Evolutionary conservation across 2,888 invertebrate genomes (phyloP).

Genomic region (Crossocerus cetratus): DNA sequence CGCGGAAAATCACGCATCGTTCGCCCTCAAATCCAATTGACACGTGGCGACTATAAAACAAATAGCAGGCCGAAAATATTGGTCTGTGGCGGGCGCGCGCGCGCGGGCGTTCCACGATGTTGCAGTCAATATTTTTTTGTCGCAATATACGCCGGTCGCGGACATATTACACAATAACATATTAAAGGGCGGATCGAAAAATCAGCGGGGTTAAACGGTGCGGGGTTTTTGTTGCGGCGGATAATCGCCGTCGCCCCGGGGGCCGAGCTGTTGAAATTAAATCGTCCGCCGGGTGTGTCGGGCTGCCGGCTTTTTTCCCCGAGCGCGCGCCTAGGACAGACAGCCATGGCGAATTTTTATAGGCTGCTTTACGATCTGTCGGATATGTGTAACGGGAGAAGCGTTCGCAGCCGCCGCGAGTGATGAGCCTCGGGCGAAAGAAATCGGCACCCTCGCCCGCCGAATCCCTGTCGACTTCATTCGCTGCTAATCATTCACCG

Average conservation of each 20-base stretch:
- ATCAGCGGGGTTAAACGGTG: neutral
- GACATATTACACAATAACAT: neutral
- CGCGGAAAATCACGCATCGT: neutral
- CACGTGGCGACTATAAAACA: conserved; percentile 14
- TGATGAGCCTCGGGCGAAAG: conserved; percentile 16
- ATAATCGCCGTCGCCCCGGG: neutral
- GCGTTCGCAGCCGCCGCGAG: conserved; percentile 3
- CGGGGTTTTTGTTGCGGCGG: neutral
- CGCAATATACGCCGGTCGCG: neutral
- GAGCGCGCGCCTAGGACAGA: conserved; percentile 57
- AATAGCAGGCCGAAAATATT: conserved; percentile 5
- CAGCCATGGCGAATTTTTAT: conserved; percentile 66
- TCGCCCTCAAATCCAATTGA: neutral
- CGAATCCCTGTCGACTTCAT: conserved; percentile 42
- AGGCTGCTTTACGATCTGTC: conserved; percentile 65
- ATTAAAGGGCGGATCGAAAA: conserved; percentile 2
- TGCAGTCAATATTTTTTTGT: neutral
- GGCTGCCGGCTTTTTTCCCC: conserved; percentile 40
- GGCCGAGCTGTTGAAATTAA: neutral
- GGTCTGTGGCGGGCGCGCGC: neutral
- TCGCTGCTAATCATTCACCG: conserved; percentile 19
- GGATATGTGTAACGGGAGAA: conserved; percentile 66
- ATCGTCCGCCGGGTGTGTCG: neutral
- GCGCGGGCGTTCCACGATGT: neutral
- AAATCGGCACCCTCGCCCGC: conserved; percentile 34